phyloP scores from a whole-genome alignment of 2,797 vertebrate species.

The Aselliscus stoliczkanus region DNA sequence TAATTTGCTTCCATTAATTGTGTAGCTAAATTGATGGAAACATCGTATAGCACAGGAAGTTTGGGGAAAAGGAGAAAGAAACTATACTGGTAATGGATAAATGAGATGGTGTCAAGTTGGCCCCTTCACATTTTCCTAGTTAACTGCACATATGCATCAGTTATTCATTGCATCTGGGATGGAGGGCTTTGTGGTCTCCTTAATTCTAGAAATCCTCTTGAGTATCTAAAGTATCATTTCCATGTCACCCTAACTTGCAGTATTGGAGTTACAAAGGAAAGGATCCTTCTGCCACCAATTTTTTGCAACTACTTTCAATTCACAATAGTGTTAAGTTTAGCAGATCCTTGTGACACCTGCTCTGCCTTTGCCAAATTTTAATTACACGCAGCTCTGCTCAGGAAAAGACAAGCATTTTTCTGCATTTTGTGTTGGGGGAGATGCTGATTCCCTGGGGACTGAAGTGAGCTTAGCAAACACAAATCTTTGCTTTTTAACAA shows the following conservation, averaged over 20 bases:
- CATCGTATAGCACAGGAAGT: not conserved
- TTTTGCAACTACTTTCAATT: slow-evolving; percentile 29
- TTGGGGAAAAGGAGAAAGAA: not conserved
- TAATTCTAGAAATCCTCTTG: not conserved
- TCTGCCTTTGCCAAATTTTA: slow-evolving; percentile 56
- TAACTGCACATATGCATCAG: not conserved
- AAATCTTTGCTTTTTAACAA: slow-evolving; percentile 22
- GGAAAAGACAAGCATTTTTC: slow-evolving; percentile 7
- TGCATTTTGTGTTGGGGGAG: slow-evolving; percentile 5
- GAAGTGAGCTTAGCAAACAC: not conserved
- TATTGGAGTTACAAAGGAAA: not conserved
- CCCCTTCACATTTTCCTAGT: not conserved
- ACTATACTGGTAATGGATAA: not conserved
- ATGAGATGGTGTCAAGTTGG: not conserved
- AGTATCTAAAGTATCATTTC: not conserved
- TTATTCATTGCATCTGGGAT: not conserved
- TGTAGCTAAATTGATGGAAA: not conserved
- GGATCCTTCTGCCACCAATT: slow-evolving; percentile 7
- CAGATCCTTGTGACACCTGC: not conserved
- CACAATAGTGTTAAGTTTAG: slow-evolving; percentile 29
- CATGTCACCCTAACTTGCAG: not conserved
- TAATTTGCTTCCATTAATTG: not conserved
- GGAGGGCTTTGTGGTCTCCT: not conserved
- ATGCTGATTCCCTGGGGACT: slow-evolving; percentile 32
- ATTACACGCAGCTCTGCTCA: slow-evolving; percentile 28